These are phyloP conservation scores for Morus bassanus DNA, from an alignment of 2,797 vertebrate genomes.

Conservation along the genomic window DNA sequence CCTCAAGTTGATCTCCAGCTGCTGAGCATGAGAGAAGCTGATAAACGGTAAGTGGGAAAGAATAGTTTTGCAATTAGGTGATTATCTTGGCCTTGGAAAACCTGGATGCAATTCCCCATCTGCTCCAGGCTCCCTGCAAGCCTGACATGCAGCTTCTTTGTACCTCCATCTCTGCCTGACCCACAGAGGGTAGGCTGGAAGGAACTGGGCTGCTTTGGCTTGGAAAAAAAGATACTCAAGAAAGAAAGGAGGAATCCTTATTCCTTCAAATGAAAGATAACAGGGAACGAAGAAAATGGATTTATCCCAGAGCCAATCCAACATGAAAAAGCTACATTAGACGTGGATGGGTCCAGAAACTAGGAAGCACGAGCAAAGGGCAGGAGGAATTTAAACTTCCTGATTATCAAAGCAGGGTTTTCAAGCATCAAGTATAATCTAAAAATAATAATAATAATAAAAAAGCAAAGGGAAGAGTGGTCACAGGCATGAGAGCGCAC, in stretches of 20 bases:
- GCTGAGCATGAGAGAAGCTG: background rate
- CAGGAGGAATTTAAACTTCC: constrained; percentile 47
- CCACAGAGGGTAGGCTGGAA: background rate
- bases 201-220: background rate
- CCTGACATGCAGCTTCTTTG: background rate
- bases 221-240: background rate
- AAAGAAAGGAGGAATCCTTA: background rate
- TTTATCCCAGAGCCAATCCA: background rate
- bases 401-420: constrained; percentile 15
- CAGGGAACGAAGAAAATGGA: background rate
- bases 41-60: background rate
- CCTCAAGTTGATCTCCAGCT: background rate
- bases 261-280: background rate
- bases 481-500: background rate
- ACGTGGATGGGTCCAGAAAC: background rate
- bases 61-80: background rate
- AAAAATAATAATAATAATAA: constrained; percentile 39
- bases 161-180: background rate
- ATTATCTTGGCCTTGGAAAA: constrained; percentile 20
- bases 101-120: background rate
- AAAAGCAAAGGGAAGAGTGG: background rate
- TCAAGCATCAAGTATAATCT: background rate
- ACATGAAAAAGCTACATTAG: background rate
- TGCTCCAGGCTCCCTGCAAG: background rate
- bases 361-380: background rate